phyloP scores from a whole-genome alignment of 2,797 vertebrate species.

The Brachyrhaphis roseni region DNA sequence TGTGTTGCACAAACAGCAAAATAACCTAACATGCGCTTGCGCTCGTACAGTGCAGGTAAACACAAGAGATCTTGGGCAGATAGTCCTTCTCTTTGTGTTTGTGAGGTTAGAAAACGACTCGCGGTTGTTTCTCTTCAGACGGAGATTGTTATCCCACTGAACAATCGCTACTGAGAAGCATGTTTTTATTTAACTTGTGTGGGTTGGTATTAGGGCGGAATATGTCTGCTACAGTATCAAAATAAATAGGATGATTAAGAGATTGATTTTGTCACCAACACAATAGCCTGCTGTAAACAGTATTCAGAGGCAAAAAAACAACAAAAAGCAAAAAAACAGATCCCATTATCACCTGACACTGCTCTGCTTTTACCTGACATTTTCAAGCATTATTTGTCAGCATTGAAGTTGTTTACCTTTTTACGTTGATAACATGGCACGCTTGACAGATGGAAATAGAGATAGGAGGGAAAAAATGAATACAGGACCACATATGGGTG shows the following conservation, averaged over 20 bases:
- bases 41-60: not conserved
- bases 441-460: slow-evolving; percentile 26
- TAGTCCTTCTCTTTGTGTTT: slow-evolving; percentile 1
- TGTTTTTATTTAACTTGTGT: slow-evolving; percentile 34
- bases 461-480: slow-evolving; percentile 4
- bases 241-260: slow-evolving; percentile 42
- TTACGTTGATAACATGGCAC: slow-evolving; percentile 53
- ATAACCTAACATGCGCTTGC: not conserved
- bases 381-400: slow-evolving; percentile 57
- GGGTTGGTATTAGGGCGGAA: slow-evolving; percentile 36
- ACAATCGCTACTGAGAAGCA: not conserved
- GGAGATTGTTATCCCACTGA: slow-evolving; percentile 18
- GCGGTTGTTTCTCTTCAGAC: not conserved
- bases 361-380: slow-evolving; percentile 60
- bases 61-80: slow-evolving; percentile 6
- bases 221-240: slow-evolving; percentile 25
- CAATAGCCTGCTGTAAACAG: slow-evolving; percentile 54
- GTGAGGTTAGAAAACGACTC: slow-evolving; percentile 7
- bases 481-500: slow-evolving; percentile 59
- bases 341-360: slow-evolving; percentile 60
- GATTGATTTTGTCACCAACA: slow-evolving; percentile 40
- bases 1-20: slow-evolving; percentile 50
- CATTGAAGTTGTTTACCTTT: slow-evolving; percentile 66
- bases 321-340: not conserved
- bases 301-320: slow-evolving; percentile 43